Evolutionary conservation across 2,797 vertebrate species (phyloP), one percentile per base, ranked within the genome.

Genomic region (Sebastes itinus): DNA sequence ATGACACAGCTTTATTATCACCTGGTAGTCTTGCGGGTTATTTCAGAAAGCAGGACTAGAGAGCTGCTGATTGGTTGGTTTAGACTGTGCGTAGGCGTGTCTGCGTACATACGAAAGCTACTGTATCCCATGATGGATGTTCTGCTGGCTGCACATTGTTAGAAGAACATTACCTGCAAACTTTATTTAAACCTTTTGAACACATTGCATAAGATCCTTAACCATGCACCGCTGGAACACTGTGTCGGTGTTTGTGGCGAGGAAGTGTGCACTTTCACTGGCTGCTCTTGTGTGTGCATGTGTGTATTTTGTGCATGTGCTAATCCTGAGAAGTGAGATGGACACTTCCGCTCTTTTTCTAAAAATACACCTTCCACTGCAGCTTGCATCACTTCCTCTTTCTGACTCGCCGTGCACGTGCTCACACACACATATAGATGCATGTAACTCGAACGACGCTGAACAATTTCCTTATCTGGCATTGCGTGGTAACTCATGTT

Each of bases 361-460:
- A 94, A 93, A 93, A 92, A 94, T 95, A 95, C 79, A 87, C 38
- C 88, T 83, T 92, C 91, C 87, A 90, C 72, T 81, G 77, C 63
- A 87, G 70, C 74, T 81, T 85, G 86, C 92, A 94, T 94, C 92
- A 94, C 90, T 95, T 95, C 94, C 94, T 93, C 88, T 93, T 93
- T 91, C 35, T 89, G 84, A 82, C 77, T 81, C 52, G 75, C 38
- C n/a, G 27, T 55, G n/a, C 77, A 76, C 25, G 18, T 65, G 23
- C 58, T 32, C 56, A 9, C 49, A 56, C 61, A 55, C 65, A 79
- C 16, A 78, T 3, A 71, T 20, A 64, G 42, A 82, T 63, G 30
- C 59, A 76, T 75, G 55, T 78, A 86, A 84, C 79, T 79, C 60
- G 35, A 66, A 87, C 82, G 78, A 77, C 10, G 55, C 81, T 87